Evolutionary conservation across 2,888 invertebrate species (phyloP), one percentile per base, ranked within the genome.

Genomic region (Drosophila mimetica): DNA sequence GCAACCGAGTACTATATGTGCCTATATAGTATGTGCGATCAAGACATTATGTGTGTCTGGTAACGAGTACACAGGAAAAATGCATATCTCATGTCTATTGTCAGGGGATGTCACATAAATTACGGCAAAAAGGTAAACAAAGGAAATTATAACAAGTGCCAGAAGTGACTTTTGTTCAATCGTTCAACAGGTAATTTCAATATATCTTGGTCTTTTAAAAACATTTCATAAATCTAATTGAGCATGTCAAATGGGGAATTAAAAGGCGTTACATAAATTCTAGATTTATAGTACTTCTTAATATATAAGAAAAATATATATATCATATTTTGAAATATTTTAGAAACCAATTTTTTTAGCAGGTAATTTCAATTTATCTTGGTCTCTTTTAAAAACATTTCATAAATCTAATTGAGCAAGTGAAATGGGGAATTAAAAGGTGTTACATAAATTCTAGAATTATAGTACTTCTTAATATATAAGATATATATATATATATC

Each of bases 1-100:
- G 64, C 81, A 81, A 72, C 69, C 37, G 30, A 53, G 22, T 41
- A 22, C 30, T 46, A 22, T 37, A 54, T 30, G 6, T 55, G 16
- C 14, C 4, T 39, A 22, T 22, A 1, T 25, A 25, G 25, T 7
- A 32, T 36, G 42, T 9, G 5, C 54, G 41, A 66, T 67, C 46
- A 48, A 46, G 55, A 67, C 32, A 47, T 51, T 64, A 52, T 61
- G 64, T 66, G 18, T 25, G 51, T 65, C 65, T 64, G 50, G 63
- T 18, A 25, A 16, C 64, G 44, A 48, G 50, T 41, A 53, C 58
- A 60, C 59, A 50, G 44, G 52, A 76, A 66, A 60, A 72, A 34
- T 32, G 37, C 30, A 30, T 30, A 30, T 6, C 46, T 61, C 46
- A 61, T 18, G 37, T 30, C 42, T 30, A 30, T 37, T 60, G 60